Evolutionary conservation across 2,888 invertebrate species (phyloP).

Genomic region (Drosophila kambysellisi): DNA sequence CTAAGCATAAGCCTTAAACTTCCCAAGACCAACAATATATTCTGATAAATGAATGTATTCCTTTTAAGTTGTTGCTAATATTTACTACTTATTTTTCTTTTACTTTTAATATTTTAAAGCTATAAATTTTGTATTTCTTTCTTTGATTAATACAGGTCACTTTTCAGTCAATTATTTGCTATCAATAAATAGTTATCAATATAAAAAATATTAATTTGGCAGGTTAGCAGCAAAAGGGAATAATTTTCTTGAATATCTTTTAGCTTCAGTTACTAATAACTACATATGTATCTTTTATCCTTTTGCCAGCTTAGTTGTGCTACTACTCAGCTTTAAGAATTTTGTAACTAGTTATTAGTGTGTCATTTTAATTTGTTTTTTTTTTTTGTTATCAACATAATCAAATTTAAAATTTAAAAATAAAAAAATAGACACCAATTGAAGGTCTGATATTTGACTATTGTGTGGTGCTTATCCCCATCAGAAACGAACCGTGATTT

Average conservation of each 20-base stretch:
- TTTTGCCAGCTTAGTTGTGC: not conserved
- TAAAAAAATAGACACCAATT: not conserved
- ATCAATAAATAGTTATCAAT: not conserved
- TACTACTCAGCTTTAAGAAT: not conserved
- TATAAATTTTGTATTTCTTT: not conserved
- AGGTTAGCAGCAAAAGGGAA: not conserved
- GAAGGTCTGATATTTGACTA: conserved; percentile 8
- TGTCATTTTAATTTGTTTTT: conserved; percentile 2
- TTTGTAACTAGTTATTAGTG: conserved; percentile 2
- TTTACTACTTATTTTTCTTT: not conserved
- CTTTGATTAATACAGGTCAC: not conserved
- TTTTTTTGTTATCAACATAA: not conserved
- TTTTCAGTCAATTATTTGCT: not conserved
- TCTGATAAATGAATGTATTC: not conserved
- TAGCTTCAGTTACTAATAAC: not conserved
- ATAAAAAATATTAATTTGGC: not conserved
- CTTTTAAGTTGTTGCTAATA: not conserved
- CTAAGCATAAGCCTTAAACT: not conserved
- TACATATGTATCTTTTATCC: not conserved
- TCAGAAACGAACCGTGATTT: conserved; percentile 27
- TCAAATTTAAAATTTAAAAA: not conserved
- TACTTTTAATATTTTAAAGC: not conserved
- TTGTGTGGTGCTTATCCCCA: conserved; percentile 16
- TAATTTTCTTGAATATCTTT: not conserved
- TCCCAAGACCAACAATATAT: not conserved